Percentiles rank a stretch among this genome's conserved stretches.
Conservation (phyloP, 2,888 invertebrate species). For the Subacronicta megacephala region DNA sequence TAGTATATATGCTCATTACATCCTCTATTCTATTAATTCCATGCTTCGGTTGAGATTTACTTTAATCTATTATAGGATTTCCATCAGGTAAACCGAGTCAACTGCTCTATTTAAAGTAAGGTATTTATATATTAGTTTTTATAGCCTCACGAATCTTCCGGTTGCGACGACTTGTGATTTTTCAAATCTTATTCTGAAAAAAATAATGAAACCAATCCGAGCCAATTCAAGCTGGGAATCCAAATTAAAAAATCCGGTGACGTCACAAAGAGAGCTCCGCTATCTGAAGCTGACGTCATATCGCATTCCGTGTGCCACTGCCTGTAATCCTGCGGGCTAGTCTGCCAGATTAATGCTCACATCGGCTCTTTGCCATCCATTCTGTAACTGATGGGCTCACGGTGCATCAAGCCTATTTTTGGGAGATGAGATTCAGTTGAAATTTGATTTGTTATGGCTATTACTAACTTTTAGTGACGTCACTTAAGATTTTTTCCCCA, state of each 20-base stretch:
- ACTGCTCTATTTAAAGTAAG: no score
- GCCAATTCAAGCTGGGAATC: slow-evolving; percentile 16
- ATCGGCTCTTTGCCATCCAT: slow-evolving; percentile 27
- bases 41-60: no score
- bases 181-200: no score
- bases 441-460: slow-evolving; percentile 5
- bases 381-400: slow-evolving; percentile 35
- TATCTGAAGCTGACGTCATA: slow-evolving; percentile 37
- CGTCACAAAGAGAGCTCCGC: slow-evolving; percentile 40
- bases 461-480: no score
- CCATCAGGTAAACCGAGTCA: no score
- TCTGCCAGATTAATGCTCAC: slow-evolving; percentile 52
- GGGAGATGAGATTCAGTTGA: slow-evolving; percentile 4
- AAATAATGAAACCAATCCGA: not conserved
- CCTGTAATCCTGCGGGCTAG: slow-evolving; percentile 48
- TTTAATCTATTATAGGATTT: no score
- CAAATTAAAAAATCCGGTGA: slow-evolving; percentile 17
- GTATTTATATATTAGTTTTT: no score
- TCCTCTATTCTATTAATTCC: no score
- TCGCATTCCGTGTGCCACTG: slow-evolving; percentile 42
- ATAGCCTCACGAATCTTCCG: no score
- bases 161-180: no score
- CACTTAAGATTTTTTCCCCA: no score
- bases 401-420: slow-evolving; percentile 21
- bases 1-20: no score